Conservation (phyloP, 2,888 invertebrate genomes). For the Entomobrya proxima region DNA sequence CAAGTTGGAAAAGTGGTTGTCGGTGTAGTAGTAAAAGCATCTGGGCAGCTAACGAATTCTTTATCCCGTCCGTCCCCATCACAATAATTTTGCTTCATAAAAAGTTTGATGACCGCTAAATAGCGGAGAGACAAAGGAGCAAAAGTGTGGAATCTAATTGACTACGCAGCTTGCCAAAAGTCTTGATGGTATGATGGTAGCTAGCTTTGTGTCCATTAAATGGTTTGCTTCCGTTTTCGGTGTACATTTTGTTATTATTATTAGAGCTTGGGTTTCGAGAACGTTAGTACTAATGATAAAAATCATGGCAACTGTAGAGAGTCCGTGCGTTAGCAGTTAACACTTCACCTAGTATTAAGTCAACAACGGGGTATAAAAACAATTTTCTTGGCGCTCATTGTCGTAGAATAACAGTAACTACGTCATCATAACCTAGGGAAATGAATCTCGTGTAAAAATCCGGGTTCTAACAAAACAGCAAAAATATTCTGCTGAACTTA, state of each 20-base stretch:
- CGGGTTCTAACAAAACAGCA: too few relatives aligned
- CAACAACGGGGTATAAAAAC: background rate
- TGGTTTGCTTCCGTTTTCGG: too few relatives aligned
- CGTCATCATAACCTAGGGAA: too few relatives aligned
- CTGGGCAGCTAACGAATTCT: background rate
- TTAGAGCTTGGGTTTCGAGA: too few relatives aligned
- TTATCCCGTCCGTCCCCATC: background rate
- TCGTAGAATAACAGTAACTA: too few relatives aligned
- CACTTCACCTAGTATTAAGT: background rate
- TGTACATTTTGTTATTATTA: too few relatives aligned
- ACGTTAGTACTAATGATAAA: background rate
- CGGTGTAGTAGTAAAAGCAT: conserved; percentile 1
- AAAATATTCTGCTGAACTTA: too few relatives aligned
- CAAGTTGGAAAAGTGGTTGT: background rate
- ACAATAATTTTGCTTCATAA: conserved; percentile 31
- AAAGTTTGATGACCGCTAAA: conserved; percentile 61
- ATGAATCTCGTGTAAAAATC: too few relatives aligned
- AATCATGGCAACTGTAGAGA: background rate
- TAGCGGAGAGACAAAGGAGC: conserved; percentile 30
- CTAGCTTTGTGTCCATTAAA: too few relatives aligned
- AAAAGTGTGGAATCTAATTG: conserved; percentile 28
- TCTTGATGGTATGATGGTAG: too few relatives aligned
- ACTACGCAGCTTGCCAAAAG: conserved; percentile 13
- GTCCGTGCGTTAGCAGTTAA: background rate
- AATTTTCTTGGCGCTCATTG: background rate